These are phyloP conservation scores for Luehdorfia chinensis DNA, from an alignment of 1,140 invertebrate species.

Conservation along the genomic window DNA sequence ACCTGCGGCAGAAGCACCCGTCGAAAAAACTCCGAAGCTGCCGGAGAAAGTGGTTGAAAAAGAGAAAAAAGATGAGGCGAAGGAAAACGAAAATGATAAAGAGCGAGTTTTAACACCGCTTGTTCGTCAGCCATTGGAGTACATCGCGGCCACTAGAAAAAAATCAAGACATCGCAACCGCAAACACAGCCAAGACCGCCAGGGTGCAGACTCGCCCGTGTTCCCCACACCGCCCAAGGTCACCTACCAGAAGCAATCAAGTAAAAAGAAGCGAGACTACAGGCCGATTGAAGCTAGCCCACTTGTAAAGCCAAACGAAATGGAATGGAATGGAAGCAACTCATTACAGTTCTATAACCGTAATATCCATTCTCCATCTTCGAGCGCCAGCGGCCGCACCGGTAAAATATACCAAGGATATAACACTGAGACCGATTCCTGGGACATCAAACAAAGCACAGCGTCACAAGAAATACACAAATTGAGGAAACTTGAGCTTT, in stretches of 20 bases:
- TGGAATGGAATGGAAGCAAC: conserved; percentile 82
- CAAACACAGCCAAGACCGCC: conserved; percentile 78
- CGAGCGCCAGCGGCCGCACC: conserved; percentile 69
- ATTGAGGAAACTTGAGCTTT: conserved; percentile 87
- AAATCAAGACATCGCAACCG: conserved; percentile 80
- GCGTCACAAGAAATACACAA: conserved; percentile 89
- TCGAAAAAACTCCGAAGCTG: conserved; percentile 21
- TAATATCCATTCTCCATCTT: conserved; percentile 75
- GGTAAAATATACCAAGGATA: conserved; percentile 72
- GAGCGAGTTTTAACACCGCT: conserved; percentile 76
- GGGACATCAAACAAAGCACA: conserved; percentile 83
- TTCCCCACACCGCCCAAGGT: conserved; percentile 79
- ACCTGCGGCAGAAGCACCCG: conserved; percentile 54
- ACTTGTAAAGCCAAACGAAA: conserved; percentile 47
- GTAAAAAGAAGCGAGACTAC: conserved; percentile 78
- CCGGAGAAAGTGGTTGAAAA: conserved; percentile 22
- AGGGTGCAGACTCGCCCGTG: conserved; percentile 80
- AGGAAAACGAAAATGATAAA: conserved; percentile 60
- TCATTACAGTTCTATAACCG: conserved; percentile 82
- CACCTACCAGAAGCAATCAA: conserved; percentile 76
- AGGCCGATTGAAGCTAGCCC: conserved; percentile 73
- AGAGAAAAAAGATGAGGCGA: conserved; percentile 41
- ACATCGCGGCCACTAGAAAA: conserved; percentile 81
- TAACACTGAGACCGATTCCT: conserved; percentile 73
- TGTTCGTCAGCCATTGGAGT: conserved; percentile 82